Evolutionary conservation across 2,888 invertebrate species (phyloP), one percentile per base, ranked within the genome.

Genomic region (Vannuccia rotundouncinata): DNA sequence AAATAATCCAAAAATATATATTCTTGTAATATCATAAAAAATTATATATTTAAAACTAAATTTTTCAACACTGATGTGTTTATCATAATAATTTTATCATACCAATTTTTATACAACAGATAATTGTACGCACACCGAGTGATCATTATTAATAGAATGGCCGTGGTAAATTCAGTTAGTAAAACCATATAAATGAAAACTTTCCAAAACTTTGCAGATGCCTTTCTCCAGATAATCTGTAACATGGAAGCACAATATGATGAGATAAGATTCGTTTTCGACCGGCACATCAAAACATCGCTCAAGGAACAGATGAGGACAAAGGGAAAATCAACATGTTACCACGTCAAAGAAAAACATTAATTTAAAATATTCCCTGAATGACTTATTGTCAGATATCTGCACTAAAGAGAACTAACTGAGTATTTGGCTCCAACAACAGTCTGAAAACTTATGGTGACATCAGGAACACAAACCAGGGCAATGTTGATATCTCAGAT

Each of bases 261-360:
- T 81, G 81, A 80, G 73, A 80, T 80, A 29, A 80, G 78, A 81
- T 80, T n/a, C n/a, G n/a, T n/a, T n/a, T n/a, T n/a, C n/a, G n/a
- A n/a, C n/a, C n/a, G n/a, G 79, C 66, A 80, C 66, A 80, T 80
- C 22, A 81, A 80, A 60, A 81, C 79, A 60, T 81, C 80, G 29
- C 74, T 81, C 29, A 80, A 80, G 74, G 81, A 80, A 80, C 80
- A 80, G 74, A 80, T 80, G 81, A 80, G 79, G 73, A 80, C 59
- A 80, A 80, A n/a, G n/a, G n/a, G 80, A 80, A 80, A 80, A 28
- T 80, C 81, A 81, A 80, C 81, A 80, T 80, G 81, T 81, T 31
- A 81, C 80, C 80, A 80, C 45, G 80, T 80, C n/a, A 80, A 81
- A 59, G 81, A 59, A 80, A 29, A 25, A 80, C 80, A 29, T 66